A percentile compares a stretch with the other conserved stretches of the same genome.
These are phyloP conservation scores for Thunnus maccoyii DNA, from an alignment of 2,113 vertebrate genomes.

Conservation along the genomic window DNA sequence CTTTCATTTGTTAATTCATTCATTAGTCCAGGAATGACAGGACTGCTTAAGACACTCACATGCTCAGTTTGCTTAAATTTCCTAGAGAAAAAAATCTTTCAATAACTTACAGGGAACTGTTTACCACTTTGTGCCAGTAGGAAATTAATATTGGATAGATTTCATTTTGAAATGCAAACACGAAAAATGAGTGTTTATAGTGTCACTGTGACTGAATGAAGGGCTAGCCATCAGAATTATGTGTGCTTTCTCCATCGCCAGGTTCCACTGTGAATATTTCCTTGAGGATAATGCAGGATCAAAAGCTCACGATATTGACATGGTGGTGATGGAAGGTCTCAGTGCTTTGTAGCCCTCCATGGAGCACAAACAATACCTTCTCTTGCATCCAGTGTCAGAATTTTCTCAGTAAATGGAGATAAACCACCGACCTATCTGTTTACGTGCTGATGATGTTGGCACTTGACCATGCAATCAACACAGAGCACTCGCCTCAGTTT, in stretches of 20 bases:
- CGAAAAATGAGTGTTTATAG: slow-evolving; percentile 26
- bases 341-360: slow-evolving; percentile 38
- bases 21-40: slow-evolving; percentile 57
- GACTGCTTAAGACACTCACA: slow-evolving; percentile 46
- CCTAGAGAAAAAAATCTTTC: slow-evolving; percentile 31
- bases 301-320: slow-evolving; percentile 52
- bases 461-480: slow-evolving; percentile 63
- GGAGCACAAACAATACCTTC: slow-evolving; percentile 52
- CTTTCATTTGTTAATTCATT: slow-evolving; percentile 76
- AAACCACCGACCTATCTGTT: slow-evolving; percentile 54
- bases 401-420: slow-evolving; percentile 54
- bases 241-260: slow-evolving; percentile 11
- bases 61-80: slow-evolving; percentile 50
- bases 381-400: slow-evolving; percentile 38
- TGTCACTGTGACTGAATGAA: slow-evolving; percentile 33
- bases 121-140: background rate
- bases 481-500: slow-evolving; percentile 50
- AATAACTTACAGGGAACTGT: slow-evolving; percentile 8
- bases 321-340: slow-evolving; percentile 43
- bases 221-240: slow-evolving; percentile 29
- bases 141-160: slow-evolving; percentile 53
- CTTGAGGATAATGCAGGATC: slow-evolving; percentile 47
- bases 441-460: slow-evolving; percentile 46
- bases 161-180: slow-evolving; percentile 63
- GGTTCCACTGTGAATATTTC: slow-evolving; percentile 53